A percentile compares a stretch with the other conserved stretches of the same genome.
Evolutionary conservation across 2,888 invertebrate species (phyloP).

Genomic region (Chironomus riparius): DNA sequence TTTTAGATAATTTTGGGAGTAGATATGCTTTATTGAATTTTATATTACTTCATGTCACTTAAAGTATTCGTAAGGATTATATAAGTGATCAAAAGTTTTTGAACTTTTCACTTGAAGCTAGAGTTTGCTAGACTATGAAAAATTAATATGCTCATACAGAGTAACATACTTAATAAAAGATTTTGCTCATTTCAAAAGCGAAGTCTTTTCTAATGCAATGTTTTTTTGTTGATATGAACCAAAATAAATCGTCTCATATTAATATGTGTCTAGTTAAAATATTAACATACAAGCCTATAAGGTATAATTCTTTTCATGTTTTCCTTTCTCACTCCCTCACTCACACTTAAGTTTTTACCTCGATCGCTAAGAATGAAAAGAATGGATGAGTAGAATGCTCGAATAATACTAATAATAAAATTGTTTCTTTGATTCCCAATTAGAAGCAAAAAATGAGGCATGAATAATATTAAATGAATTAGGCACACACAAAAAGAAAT

Average conservation of each 20-base stretch:
- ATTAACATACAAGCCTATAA: background rate
- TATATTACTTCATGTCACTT: background rate
- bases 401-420: conserved; percentile 12
- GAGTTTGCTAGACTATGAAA: too few relatives aligned
- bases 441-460: conserved; percentile 27
- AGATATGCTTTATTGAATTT: too few relatives aligned
- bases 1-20: background rate
- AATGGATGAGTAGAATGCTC: background rate
- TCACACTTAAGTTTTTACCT: background rate
- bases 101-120: too few relatives aligned
- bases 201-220: too few relatives aligned
- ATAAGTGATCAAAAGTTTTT: too few relatives aligned
- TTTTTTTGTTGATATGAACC: background rate
- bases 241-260: background rate
- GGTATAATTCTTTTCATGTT: background rate
- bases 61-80: too few relatives aligned
- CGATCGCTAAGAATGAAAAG: background rate
- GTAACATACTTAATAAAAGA: too few relatives aligned
- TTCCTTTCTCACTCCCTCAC: too few relatives aligned
- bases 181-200: too few relatives aligned
- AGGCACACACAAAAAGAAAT: conserved; percentile 10
- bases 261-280: background rate
- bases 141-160: too few relatives aligned
- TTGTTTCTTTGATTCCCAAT: conserved; percentile 17
- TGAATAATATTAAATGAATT: conserved; percentile 27